phyloP scores from a whole-genome alignment of 2,888 invertebrate species.

The Girardia tigrina region DNA sequence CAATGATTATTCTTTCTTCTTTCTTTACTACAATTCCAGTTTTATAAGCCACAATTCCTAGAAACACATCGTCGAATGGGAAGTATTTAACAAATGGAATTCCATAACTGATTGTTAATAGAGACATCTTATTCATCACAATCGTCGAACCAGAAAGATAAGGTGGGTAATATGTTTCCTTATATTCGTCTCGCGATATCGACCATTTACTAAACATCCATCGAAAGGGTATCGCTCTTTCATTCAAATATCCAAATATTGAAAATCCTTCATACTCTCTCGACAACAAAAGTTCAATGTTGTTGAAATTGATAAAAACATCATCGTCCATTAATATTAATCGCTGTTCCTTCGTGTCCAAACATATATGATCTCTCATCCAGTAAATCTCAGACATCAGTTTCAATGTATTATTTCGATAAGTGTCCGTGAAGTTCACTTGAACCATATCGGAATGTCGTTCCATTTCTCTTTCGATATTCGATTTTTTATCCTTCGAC shows the following conservation, averaged over 20 bases:
- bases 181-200: background rate
- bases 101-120: background rate
- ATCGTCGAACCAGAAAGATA: background rate
- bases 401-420: constrained; percentile 6
- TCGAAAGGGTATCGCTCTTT: background rate
- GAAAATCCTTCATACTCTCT: background rate
- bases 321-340: background rate
- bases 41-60: background rate
- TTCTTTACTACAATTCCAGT: too few species aligned
- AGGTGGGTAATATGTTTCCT: background rate
- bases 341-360: background rate
- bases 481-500: too few species aligned
- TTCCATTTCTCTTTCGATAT: background rate
- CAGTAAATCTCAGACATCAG: background rate
- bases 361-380: background rate
- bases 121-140: background rate
- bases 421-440: background rate
- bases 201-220: background rate
- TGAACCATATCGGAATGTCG: background rate
- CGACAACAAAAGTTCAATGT: background rate
- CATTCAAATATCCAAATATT: background rate
- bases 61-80: background rate
- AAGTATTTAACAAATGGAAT: constrained; percentile 9
- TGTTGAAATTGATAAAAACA: background rate
- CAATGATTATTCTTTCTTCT: too few species aligned